Base-by-base conservation (phyloP, 2,888 invertebrate genomes). In the Scrobipalpa atriplicella region DNA sequence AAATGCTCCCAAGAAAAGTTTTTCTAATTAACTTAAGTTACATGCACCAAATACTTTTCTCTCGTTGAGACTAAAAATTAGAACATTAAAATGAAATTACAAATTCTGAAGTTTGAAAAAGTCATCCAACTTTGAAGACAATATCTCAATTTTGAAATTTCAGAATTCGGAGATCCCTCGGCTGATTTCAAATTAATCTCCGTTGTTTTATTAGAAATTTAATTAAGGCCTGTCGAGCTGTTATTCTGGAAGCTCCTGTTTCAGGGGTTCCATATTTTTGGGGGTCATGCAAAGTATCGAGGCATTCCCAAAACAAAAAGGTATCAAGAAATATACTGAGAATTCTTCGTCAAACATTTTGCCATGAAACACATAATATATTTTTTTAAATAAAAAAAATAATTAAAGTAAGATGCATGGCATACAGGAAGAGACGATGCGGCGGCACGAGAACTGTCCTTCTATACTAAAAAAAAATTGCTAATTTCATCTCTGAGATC, bases 171-270 rank as follows among this genome's bases (percentile, higher is more conserved):
- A 36, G 16, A 58, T 58, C 16, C 38, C 1, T 38, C 38, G 58
- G 38, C 36, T 2, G 38, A 58, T 38, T 36, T n/a, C 36, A 38
- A 58, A 58, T 58, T 58, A 58, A 58, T 58, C 38, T 56, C 36
- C 56, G n/a, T 58, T 38, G 58, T 38, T 36, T 29, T 58, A 38
- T 58, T 58, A 9, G 16, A 58, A 58, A 38, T 58, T 58, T 58
- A 58, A 58, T 58, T 58, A 36, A 16, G 16, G 38, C 10, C 38
- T n/a, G 38, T 58, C 7, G 36, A 58, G 54, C 1, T 13, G 21
- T 21, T 29, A 56, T 56, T 56, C 29, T 29, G 54, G 21, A 56
- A 56, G 21, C 29, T 56, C 29, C 21, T 13, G 13, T 21, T 56
- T 29, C 9, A 11, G 18, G 54, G 10, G 54, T 18, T 21, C 19